phyloP scores from a whole-genome alignment of 2,888 invertebrate genomes.

The Eremobia ochroleuca region DNA sequence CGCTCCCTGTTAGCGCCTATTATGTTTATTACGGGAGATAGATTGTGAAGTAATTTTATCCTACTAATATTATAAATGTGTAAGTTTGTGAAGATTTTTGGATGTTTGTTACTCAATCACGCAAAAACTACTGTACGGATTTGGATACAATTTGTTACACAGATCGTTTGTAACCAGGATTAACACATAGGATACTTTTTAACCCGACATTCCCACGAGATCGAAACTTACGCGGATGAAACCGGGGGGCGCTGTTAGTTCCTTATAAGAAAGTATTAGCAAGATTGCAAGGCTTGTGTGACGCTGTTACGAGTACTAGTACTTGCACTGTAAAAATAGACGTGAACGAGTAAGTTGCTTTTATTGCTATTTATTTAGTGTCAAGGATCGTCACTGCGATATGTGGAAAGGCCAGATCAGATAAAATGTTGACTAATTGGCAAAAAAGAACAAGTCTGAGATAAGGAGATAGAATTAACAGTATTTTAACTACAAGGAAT shows the following conservation, averaged over 20 bases:
- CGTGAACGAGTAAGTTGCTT: conserved; percentile 37
- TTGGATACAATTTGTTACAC: no score
- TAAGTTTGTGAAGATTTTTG: no score
- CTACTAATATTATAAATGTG: no score
- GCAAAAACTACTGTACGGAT: no score
- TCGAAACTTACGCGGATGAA: no score
- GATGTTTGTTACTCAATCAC: no score
- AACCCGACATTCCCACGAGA: no score
- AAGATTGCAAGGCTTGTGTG: conserved; percentile 19
- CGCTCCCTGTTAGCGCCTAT: conserved; percentile 26
- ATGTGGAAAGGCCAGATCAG: conserved; percentile 40
- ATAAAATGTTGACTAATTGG: conserved; percentile 33
- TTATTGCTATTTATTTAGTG: conserved; percentile 58
- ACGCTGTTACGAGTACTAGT: conserved; percentile 18
- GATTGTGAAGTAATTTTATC: conserved; percentile 5
- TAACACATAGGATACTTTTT: no score
- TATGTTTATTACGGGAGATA: conserved; percentile 15
- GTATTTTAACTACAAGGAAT: background rate
- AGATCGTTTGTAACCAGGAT: no score
- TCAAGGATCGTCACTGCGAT: conserved; percentile 51
- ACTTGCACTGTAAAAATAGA: conserved; percentile 43
- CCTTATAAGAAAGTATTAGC: conserved; percentile 20
- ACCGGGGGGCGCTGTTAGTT: no score
- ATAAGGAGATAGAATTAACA: background rate
- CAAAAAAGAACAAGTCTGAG: conserved; percentile 19